Base-by-base conservation (phyloP, 2,797 vertebrate genomes). In the Muscicapa striata region DNA sequence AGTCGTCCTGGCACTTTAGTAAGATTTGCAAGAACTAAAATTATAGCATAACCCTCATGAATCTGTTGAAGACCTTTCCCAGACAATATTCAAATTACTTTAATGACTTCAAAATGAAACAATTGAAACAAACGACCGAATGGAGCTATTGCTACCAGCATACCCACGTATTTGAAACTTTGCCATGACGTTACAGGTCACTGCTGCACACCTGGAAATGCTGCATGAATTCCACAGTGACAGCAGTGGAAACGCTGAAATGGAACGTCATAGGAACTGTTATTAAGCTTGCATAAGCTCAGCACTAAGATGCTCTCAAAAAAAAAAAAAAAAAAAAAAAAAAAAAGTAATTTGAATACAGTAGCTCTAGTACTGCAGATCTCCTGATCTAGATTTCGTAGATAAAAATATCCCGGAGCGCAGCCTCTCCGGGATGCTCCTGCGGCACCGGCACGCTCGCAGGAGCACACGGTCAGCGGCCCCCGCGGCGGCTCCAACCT, bases 341-440 rank as follows among this genome's bases (percentile, higher is more conserved):
- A 22, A 19, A 2, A 11, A 4, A 23, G 7, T 27, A 3, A 48
- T 8, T 8, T 49, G 18, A 46, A 63, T 34, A 58, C 27, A n/a
- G 62, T 20, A 43, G 32, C 23, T 36, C 19, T 20, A 38, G 75
- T 64, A 46, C 75, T 57, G 96, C 82, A 36, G 93, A 73, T 40
- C n/a, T 74, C 48, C 78, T 83, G 84, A 70, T 84, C 89, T 61
- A 83, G 67, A 89, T 95, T 85, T 74, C 45, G 63, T 38, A 67
- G 94, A 89, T 62, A 92, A 77, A 92, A 92, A 89, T 61, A 91
- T 6, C 62, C 20, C 18, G 72, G 72, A 76, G 64, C 4, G 63
- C 85, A 87, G 85, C 82, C 82, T 70, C 83, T 63, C 9, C 69
- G 58, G 80, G 79, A 78, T 13, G 87, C 74, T 90, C 62, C 24